phyloP scores from a whole-genome alignment of 2,797 vertebrate genomes.

The Emys orbicularis region DNA sequence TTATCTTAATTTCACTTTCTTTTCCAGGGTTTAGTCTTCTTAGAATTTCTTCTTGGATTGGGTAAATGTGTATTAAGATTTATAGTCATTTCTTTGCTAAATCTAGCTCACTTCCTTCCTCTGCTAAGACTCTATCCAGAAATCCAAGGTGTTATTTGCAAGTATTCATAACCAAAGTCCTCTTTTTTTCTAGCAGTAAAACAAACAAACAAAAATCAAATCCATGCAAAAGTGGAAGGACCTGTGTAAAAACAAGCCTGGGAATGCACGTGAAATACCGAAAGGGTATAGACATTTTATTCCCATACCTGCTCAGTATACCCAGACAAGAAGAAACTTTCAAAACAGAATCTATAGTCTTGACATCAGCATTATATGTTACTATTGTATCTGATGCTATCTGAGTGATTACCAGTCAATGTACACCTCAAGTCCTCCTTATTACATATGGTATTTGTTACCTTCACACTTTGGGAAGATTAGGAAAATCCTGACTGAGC shows the following conservation, averaged over 20 bases:
- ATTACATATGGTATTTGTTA: conserved; percentile 20
- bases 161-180: conserved; percentile 2
- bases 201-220: background rate
- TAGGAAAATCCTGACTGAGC: background rate
- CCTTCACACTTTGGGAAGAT: background rate
- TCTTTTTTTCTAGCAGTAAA: background rate
- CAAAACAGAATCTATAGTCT: background rate
- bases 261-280: background rate
- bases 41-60: conserved; percentile 23
- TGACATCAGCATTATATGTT: background rate
- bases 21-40: conserved; percentile 54
- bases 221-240: background rate
- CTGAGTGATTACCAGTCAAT: background rate
- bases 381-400: background rate
- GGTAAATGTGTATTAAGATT: conserved; percentile 33
- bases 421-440: background rate
- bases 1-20: conserved; percentile 41
- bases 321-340: background rate
- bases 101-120: background rate
- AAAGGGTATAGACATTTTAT: background rate
- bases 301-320: background rate
- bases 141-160: conserved; percentile 38
- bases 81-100: conserved; percentile 7
- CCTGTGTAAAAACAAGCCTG: background rate
- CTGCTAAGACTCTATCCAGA: conserved; percentile 20